Base-by-base conservation (phyloP, 2,113 vertebrate species). In the Tyrannus savana region DNA sequence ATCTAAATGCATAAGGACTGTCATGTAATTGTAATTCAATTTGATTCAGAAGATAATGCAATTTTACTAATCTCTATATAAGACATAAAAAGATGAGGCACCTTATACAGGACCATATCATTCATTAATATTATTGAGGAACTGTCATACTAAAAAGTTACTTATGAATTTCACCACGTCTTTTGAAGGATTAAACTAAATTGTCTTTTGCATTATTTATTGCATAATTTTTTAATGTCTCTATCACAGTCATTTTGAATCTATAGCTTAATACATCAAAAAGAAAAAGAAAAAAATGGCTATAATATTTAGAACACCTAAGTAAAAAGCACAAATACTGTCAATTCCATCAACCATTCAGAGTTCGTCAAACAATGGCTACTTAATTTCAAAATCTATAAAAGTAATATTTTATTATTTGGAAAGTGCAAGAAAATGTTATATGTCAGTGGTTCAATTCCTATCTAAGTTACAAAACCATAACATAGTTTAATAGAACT, bases 191-290 rank as follows among this genome's bases (percentile, higher is more conserved):
- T 95, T 95, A 79, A 94, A 58, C 82, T 59, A 96, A 97, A 97
- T 95, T 96, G 58, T 96, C 56, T 85, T 95, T 87, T 96, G 86
- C 91, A 97, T 97, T 97, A 98, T 97, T 97, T 97, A 98, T 88
- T 88, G 56, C 50, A 84, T 76, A 90, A 96, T 97, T 97, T 98
- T 89, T 55, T 73, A 96, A 91, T 22, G 47, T 76, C 92, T 94
- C 31, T 79, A 46, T 88, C 75, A 84, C 16, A 88, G 72, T 89
- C 71, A 78, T 60, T 69, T 39, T 49, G 67, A 95, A 95, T 85
- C 78, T 92, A 86, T 42, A 93, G 68, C 42, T 84, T 76, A 92
- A 96, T 89, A 90, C 19, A 95, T 95, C 71, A 93, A 69, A 95
- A 64, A n/a, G 56, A 95, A 96, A 84, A 4, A 23, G 35, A 44